Base-by-base conservation (phyloP, 2,888 invertebrate species). In the Bruchidius siliquastri region DNA sequence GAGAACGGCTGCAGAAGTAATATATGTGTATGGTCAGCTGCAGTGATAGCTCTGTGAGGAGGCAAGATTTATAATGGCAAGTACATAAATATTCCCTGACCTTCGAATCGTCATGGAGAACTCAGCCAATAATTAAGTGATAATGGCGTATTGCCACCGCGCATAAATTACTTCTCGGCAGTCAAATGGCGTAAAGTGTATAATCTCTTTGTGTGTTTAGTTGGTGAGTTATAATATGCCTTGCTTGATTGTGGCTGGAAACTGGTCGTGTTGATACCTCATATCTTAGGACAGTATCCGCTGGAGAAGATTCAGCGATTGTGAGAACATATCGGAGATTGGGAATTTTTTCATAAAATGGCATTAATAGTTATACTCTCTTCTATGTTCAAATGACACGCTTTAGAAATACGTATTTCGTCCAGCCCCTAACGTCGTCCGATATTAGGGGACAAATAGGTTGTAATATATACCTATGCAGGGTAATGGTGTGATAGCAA, bases 51-150 rank as follows among this genome's bases (percentile, higher is more conserved):
- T n/a, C n/a, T 49, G 49, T 49, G 49, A 49, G 13, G 13, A 49
- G 49, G 49, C 6, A 49, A 49, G 49, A 49, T 49, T 49, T 49
- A 49, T 49, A 49, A 49, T 49, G 49, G 49, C 49, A 49, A 49
- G 49, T 13, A 49, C 49, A 49, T 49, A 49, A 49, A 49, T 49
- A 49, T 49, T 49, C 49, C 18, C 6, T 49, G 49, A 49, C 49
- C 49, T 49, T 49, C 49, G 49, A 49, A 49, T 49, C 49, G 49
- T 49, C 49, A 49, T 49, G 49, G 49, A 49, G 49, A 71, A 32
- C 68, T 71, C 49, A 73, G 73, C 72, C 73, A 72, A 75, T 73
- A 75, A 75, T 75, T 75, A 73, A 73, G 69, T 69, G 73, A 75
- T 75, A 75, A 75, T 73, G 72, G 69, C 72, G 68, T 49, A 49